phyloP scores from a whole-genome alignment of 1,140 invertebrate genomes.

The Bombus polaris region DNA sequence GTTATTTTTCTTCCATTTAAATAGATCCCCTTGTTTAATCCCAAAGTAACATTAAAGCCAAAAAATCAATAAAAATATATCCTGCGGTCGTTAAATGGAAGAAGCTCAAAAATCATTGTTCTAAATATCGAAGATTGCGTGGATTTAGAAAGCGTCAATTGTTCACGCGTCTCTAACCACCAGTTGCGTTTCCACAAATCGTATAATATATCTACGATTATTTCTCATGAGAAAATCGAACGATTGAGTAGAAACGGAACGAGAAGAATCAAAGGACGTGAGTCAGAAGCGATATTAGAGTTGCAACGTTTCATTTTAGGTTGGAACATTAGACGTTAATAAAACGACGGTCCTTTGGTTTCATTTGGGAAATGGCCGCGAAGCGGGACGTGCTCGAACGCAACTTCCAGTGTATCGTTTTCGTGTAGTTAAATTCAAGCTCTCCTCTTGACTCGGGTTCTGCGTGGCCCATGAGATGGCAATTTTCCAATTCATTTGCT shows the following conservation, averaged over 20 bases:
- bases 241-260: not conserved
- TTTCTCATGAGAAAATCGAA: not conserved
- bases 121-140: not conserved
- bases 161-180: not conserved
- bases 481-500: slow-evolving; percentile 48
- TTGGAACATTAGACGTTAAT: slow-evolving; percentile 9
- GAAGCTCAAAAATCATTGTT: not conserved
- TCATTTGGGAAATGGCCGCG: slow-evolving; percentile 31
- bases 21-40: too few species aligned
- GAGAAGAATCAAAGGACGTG: not conserved
- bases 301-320: not conserved
- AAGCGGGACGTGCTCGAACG: not conserved
- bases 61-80: not conserved
- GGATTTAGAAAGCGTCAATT: not conserved
- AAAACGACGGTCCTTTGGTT: slow-evolving; percentile 17
- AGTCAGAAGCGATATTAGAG: not conserved
- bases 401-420: slow-evolving; percentile 18
- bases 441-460: not conserved
- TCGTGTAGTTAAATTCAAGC: slow-evolving; percentile 24
- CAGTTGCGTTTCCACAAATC: not conserved
- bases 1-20: too few species aligned
- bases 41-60: too few species aligned
- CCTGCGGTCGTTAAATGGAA: not conserved
- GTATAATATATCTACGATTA: not conserved
- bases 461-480: slow-evolving; percentile 13